Evolutionary conservation across 2,113 vertebrate species (phyloP).

Genomic region (Pseudorectes ferrugineus): DNA sequence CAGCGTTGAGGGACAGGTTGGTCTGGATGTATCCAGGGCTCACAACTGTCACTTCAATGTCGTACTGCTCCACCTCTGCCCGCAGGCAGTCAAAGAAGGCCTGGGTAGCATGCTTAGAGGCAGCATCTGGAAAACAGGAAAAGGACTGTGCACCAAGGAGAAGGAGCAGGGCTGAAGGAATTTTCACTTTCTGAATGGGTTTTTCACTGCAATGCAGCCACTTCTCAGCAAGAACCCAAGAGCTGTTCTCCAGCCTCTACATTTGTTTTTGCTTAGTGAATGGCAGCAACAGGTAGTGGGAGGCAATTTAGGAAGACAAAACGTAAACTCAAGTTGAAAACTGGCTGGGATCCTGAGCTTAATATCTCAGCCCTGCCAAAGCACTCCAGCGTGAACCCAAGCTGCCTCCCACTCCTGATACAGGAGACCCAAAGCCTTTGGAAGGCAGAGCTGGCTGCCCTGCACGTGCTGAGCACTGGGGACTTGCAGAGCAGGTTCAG

Average conservation of each 20-base stretch:
- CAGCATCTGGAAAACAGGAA: conserved; percentile 78
- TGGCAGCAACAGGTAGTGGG: conserved; percentile 23
- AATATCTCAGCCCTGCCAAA: background rate
- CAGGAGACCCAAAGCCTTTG: background rate
- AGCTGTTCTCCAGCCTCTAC: background rate
- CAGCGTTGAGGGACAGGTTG: conserved; percentile 88
- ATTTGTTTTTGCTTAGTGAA: background rate
- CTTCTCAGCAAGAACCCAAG: background rate
- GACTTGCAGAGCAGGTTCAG: background rate
- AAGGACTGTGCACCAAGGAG: background rate
- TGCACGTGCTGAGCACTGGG: rapidly evolving
- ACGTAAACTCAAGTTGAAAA: background rate
- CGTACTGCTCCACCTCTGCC: conserved; percentile 82
- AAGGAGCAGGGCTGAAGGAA: background rate
- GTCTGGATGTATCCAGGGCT: conserved; percentile 92
- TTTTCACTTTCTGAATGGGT: background rate
- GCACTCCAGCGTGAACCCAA: background rate
- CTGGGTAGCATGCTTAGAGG: conserved; percentile 94
- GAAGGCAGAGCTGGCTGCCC: background rate
- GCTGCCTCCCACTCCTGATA: background rate
- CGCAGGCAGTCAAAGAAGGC: conserved; percentile 95
- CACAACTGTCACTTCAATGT: conserved; percentile 84
- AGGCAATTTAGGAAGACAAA: conserved; percentile 10
- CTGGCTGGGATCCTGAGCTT: conserved; percentile 3
- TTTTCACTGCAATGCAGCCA: background rate